Base-by-base conservation (phyloP, 1,140 invertebrate genomes). In the Apis dorsata region DNA sequence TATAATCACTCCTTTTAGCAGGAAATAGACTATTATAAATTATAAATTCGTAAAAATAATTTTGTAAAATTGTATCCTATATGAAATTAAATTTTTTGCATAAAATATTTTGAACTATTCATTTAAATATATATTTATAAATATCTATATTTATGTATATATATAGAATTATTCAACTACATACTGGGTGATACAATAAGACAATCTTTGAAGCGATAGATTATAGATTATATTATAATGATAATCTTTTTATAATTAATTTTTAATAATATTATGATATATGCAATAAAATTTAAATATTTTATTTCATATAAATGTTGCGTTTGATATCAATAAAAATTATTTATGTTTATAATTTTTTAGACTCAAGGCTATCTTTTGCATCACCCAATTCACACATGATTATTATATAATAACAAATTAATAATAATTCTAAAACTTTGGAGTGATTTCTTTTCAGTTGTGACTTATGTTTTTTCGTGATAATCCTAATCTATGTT, bases 401-500 rank as follows among this genome's bases (percentile, higher is more conserved):
- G 69, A 60, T 89, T 79, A 77, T 85, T 62, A 80, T 86, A 76
- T 51, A 75, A 84, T 89, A 92, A 92, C 89, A 92, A 93, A 91
- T 90, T 89, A 90, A 90, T 86, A 85, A 89, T 93, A 91, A 92
- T 88, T 85, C 92, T 93, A 93, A 91, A 92, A 87, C 92, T 93
- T 93, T 93, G 92, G 93, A 93, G 91, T 87, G 88, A 90, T 89
- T 89, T 89, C 77, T 82, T 91, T 89, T 86, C 88, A 88, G 78
- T 86, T 89, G 81, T 92, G 86, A 91, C 86, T 89, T 91, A 92
- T 90, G 60, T 78, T 15, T 68, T 65, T 51, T 83, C 86, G 72
- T 78, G 79, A 89, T 83, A 84, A 80, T 86, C 72, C 77, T 88
- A 88, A 34, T 49, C 84, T 92, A 93, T 69, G 0, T 4, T 44